A percentile compares a stretch with the other conserved stretches of the same genome.
Evolutionary conservation across 2,797 vertebrate genomes (phyloP).

Genomic region (Sebastes itinus): DNA sequence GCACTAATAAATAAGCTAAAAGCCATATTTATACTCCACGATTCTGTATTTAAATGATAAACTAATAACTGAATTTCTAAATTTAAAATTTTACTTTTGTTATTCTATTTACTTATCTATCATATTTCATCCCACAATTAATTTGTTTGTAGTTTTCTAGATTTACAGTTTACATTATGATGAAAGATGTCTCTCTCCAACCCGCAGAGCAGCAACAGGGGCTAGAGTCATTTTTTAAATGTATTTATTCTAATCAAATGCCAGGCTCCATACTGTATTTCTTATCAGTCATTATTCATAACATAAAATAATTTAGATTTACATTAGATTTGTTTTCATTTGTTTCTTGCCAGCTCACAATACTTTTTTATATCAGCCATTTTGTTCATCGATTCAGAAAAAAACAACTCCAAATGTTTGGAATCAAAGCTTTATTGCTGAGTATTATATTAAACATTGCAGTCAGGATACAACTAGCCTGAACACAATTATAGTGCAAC

Average conservation of each 20-base stretch:
- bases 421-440: slow-evolving; percentile 87
- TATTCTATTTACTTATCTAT: not conserved
- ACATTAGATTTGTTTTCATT: not conserved
- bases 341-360: not conserved
- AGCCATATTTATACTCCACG: accelerated
- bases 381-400: not conserved
- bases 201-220: not conserved
- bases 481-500: slow-evolving; percentile 84
- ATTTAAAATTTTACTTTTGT: not conserved
- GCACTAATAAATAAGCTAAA: no score
- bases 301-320: not conserved
- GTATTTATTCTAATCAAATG: not conserved
- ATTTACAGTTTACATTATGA: not conserved
- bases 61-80: not conserved
- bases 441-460: slow-evolving; percentile 82
- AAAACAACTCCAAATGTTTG: slow-evolving; percentile 35
- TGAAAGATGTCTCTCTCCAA: not conserved
- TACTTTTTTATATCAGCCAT: not conserved
- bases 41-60: not conserved
- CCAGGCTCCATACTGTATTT: no score
- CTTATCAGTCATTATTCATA: not conserved
- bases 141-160: not conserved
- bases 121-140: not conserved
- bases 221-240: not conserved
- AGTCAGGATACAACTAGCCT: slow-evolving; percentile 78